Conservation (phyloP, 2,888 invertebrate genomes). For the Rhagium mordax region DNA sequence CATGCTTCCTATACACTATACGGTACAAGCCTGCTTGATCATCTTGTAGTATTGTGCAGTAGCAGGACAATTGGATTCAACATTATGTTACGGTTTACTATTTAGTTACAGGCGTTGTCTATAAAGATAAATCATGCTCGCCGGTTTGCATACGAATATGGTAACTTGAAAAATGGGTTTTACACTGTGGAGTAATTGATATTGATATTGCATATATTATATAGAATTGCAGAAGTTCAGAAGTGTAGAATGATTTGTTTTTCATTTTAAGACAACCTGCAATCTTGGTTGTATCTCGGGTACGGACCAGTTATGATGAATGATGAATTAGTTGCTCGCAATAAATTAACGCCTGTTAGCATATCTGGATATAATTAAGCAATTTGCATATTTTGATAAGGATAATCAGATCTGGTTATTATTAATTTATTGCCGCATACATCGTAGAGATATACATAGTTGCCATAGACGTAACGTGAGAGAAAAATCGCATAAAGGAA, state of each 20-base stretch:
- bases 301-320: background rate
- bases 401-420: background rate
- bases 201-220: slow-evolving; percentile 28
- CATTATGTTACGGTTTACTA: slow-evolving; percentile 50
- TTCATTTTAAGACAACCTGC: background rate
- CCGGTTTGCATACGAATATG: slow-evolving; percentile 41
- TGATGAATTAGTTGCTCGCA: background rate
- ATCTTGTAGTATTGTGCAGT: slow-evolving; percentile 37
- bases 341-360: background rate
- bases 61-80: slow-evolving; percentile 48
- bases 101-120: slow-evolving; percentile 46
- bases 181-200: slow-evolving; percentile 41
- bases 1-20: slow-evolving; percentile 13
- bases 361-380: background rate
- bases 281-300: background rate
- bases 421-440: too few relatives aligned
- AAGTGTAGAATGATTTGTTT: background rate
- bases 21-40: slow-evolving; percentile 7
- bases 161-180: slow-evolving; percentile 43
- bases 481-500: too few relatives aligned
- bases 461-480: too few relatives aligned
- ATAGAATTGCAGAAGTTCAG: background rate
- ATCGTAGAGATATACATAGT: too few relatives aligned
- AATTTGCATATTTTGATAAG: background rate
- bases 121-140: slow-evolving; percentile 45